These are phyloP conservation scores for Hyposmocoma kahamanoa DNA, from an alignment of 1,140 invertebrate species.

Conservation along the genomic window DNA sequence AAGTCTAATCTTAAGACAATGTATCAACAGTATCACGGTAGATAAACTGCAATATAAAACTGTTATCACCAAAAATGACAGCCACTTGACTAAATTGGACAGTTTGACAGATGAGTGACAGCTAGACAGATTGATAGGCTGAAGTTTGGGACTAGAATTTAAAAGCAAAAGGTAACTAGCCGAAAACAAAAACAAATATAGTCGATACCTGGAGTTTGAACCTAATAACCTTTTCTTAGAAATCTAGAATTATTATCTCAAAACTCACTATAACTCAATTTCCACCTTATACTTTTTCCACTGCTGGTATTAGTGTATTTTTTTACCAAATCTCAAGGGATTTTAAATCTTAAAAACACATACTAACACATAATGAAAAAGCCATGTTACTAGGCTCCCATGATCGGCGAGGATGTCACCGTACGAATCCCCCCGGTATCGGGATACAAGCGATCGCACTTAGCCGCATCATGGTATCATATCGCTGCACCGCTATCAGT, in stretches of 20 bases:
- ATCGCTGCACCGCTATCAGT: conserved; percentile 62
- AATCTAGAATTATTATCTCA: no score
- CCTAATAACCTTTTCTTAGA: no score
- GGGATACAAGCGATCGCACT: conserved; percentile 66
- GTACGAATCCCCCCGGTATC: background rate
- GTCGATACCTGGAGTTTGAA: no score
- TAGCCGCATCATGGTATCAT: conserved; percentile 54
- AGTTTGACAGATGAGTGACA: conserved; percentile 43
- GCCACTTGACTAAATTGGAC: conserved; percentile 30
- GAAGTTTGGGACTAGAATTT: no score
- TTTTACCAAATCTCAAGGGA: background rate
- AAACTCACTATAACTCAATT: no score
- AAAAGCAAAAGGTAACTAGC: no score
- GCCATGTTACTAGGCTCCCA: conserved; percentile 37
- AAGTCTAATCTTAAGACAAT: no score
- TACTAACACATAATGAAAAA: conserved; percentile 46
- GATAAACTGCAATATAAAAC: no score
- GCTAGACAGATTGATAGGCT: no score
- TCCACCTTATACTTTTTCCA: background rate
- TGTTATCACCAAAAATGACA: no score
- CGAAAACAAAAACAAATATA: no score
- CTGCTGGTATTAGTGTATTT: background rate
- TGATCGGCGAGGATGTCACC: conserved; percentile 19
- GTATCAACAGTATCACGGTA: no score
- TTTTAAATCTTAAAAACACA: conserved; percentile 29